A percentile compares a stretch with the other conserved stretches of the same genome.
phyloP scores from a whole-genome alignment of 1,140 invertebrate genomes.

The Drosophila sp. region DNA sequence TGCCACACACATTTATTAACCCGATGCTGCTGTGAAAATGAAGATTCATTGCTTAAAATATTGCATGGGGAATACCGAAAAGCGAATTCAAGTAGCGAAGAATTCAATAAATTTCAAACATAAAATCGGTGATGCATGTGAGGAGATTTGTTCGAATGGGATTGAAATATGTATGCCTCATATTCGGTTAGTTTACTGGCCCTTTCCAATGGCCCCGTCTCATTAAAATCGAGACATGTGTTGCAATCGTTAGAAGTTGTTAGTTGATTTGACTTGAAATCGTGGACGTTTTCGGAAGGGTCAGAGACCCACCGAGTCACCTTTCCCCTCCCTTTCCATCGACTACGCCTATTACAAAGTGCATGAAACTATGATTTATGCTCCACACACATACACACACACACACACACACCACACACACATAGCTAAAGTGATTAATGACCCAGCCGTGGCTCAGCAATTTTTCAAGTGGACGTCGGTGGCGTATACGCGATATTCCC shows the following conservation, averaged over 20 bases:
- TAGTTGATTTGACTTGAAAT: no score
- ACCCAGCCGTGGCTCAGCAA: conserved; percentile 69
- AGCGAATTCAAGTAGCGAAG: conserved; percentile 25
- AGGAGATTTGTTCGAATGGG: background rate
- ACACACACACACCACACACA: no score
- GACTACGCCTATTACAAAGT: background rate
- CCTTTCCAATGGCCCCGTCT: no score
- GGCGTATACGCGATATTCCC: conserved; percentile 69
- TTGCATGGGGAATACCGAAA: conserved; percentile 44
- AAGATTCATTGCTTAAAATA: conserved; percentile 58
- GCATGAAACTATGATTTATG: background rate
- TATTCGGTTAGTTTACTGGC: no score
- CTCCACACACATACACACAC: no score
- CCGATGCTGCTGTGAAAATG: conserved; percentile 41
- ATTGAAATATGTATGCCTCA: background rate
- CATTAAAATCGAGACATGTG: no score
- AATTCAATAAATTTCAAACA: conserved; percentile 18
- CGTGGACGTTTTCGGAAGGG: no score
- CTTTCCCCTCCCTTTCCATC: background rate
- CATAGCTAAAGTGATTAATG: conserved; percentile 57
- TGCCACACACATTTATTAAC: conserved; percentile 51
- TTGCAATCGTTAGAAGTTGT: no score
- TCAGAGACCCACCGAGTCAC: no score
- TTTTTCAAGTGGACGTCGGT: conserved; percentile 55
- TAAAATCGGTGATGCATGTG: background rate